Conservation (phyloP, 2,888 invertebrate species). For the Neoascia interrupta region DNA sequence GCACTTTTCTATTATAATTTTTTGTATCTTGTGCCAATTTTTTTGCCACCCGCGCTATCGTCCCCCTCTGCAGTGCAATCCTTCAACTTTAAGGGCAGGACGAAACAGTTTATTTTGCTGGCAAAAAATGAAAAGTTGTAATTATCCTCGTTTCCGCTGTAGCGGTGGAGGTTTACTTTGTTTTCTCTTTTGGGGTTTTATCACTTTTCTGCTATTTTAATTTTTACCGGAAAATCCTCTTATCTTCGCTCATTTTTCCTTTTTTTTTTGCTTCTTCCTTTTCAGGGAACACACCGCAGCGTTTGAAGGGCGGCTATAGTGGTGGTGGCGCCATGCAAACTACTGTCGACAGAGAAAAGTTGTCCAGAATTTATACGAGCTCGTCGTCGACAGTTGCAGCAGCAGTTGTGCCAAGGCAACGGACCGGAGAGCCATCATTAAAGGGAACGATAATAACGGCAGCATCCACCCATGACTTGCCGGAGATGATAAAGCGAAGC, state of each 20-base stretch:
- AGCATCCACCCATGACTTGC: constrained; percentile 56
- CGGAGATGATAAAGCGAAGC: constrained; percentile 58
- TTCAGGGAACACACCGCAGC: constrained; percentile 48
- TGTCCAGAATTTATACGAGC: constrained; percentile 45
- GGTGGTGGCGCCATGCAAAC: constrained; percentile 37
- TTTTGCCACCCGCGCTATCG: no score
- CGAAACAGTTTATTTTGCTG: constrained; percentile 46
- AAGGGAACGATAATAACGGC: constrained; percentile 61
- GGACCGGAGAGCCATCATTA: constrained; percentile 23
- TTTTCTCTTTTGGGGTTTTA: constrained; percentile 42
- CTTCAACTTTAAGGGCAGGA: constrained; percentile 38
- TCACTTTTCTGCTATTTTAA: constrained; percentile 67
- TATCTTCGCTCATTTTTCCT: constrained; percentile 44
- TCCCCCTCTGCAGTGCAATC: constrained; percentile 19
- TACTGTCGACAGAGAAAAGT: constrained; percentile 48
- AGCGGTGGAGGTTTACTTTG: constrained; percentile 22
- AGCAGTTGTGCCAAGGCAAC: constrained; percentile 43
- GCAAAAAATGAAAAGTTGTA: constrained; percentile 30
- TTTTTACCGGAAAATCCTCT: constrained; percentile 66
- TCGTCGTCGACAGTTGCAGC: constrained; percentile 24
- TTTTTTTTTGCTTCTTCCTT: constrained; percentile 6
- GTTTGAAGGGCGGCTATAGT: constrained; percentile 50
- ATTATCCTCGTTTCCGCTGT: constrained; percentile 65
- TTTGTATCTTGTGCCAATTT: constrained; percentile 64
- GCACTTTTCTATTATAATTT: constrained; percentile 65